phyloP scores from a whole-genome alignment of 2,888 invertebrate species.

The Atherix ibis region DNA sequence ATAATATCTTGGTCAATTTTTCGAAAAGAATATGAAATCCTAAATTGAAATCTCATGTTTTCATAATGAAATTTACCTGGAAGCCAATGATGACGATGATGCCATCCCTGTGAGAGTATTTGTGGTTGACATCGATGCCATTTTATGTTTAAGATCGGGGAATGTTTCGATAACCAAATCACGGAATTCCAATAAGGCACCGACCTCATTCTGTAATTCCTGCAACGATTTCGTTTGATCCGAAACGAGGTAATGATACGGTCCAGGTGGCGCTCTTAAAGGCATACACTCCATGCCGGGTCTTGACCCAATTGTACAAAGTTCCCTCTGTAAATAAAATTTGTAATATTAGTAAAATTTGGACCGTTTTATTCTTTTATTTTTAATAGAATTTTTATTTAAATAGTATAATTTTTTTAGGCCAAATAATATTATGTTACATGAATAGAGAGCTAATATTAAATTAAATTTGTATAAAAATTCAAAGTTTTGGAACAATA shows the following conservation, averaged over 20 bases:
- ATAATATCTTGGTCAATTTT: no score
- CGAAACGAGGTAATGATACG: slow-evolving; percentile 65
- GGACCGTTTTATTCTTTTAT: no score
- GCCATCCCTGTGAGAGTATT: slow-evolving; percentile 29
- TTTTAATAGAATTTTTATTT: no score
- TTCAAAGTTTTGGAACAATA: no score
- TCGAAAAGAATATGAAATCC: no score
- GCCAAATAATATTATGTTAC: no score
- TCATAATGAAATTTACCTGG: slow-evolving; percentile 17
- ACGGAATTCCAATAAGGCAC: slow-evolving; percentile 77
- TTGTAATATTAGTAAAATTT: no score
- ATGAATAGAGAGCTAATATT: no score
- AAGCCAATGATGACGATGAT: slow-evolving; percentile 29
- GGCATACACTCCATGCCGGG: slow-evolving; percentile 72
- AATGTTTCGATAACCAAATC: slow-evolving; percentile 90
- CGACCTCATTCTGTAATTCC: slow-evolving; percentile 88
- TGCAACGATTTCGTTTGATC: slow-evolving; percentile 84
- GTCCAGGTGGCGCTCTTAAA: slow-evolving; percentile 52
- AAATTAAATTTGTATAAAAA: no score
- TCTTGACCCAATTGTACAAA: slow-evolving; percentile 34
- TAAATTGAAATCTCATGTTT: neutral
- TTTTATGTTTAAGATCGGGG: slow-evolving; percentile 77
- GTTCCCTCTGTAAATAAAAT: slow-evolving; percentile 14
- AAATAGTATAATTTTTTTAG: no score
- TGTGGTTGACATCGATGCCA: slow-evolving; percentile 49